Evolutionary conservation across 1,140 invertebrate genomes (phyloP).

Genomic region (Nephotettix cincticeps): DNA sequence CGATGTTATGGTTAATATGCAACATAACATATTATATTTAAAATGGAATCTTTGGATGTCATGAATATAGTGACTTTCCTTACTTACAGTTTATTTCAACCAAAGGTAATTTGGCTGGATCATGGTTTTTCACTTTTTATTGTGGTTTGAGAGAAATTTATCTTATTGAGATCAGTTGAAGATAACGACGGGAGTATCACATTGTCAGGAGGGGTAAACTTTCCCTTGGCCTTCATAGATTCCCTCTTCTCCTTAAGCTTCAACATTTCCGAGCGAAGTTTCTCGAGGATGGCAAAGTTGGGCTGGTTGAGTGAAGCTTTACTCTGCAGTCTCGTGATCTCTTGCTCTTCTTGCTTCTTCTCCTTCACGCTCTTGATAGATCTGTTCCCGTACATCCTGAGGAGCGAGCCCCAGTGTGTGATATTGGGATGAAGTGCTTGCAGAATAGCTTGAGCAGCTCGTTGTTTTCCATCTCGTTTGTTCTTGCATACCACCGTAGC

Average conservation of each 20-base stretch:
- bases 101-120: no score
- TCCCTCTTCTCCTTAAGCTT: slow-evolving; percentile 60
- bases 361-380: slow-evolving; percentile 92
- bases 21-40: no score
- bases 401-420: slow-evolving; percentile 89
- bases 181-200: slow-evolving; percentile 11
- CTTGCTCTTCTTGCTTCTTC: slow-evolving; percentile 92
- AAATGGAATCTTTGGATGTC: no score
- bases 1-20: no score
- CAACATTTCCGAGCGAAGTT: slow-evolving; percentile 84
- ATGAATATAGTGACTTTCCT: no score
- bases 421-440: slow-evolving; percentile 91
- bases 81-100: no score
- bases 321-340: slow-evolving; percentile 88
- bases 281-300: slow-evolving; percentile 90
- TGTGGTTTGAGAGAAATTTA: slow-evolving; percentile 17
- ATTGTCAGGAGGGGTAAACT: slow-evolving; percentile 14
- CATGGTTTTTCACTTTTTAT: no score
- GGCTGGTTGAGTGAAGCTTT: slow-evolving; percentile 89
- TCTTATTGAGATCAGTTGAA: slow-evolving; percentile 25
- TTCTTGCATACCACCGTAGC: slow-evolving; percentile 90
- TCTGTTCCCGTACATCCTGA: slow-evolving; percentile 89
- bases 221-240: slow-evolving; percentile 1
- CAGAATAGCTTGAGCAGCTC: slow-evolving; percentile 92
- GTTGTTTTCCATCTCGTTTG: slow-evolving; percentile 96